Percentiles rank a stretch among this genome's conserved stretches.
Evolutionary conservation across 2,888 invertebrate species (phyloP).

Genomic region (Oscheius onirici): DNA sequence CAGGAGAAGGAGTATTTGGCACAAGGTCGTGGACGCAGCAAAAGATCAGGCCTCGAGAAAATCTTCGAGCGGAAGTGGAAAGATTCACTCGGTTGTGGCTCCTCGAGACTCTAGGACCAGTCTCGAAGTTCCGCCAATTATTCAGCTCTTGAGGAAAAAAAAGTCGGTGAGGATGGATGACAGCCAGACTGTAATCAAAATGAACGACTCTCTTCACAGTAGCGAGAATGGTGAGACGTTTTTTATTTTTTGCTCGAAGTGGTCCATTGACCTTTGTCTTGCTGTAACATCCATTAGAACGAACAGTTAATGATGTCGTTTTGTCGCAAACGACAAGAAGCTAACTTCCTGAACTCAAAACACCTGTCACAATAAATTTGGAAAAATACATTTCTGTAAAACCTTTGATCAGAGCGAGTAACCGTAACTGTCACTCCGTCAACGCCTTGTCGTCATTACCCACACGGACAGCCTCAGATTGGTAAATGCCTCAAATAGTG

Average conservation of each 20-base stretch:
- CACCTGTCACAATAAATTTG: too few relatives aligned
- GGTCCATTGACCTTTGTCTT: background rate
- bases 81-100: background rate
- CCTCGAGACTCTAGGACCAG: constrained; percentile 5
- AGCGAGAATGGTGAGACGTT: background rate
- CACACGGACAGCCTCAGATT: too few relatives aligned
- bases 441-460: too few relatives aligned
- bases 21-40: constrained; percentile 23
- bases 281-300: too few relatives aligned
- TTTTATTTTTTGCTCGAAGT: background rate
- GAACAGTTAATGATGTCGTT: too few relatives aligned
- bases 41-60: constrained; percentile 14
- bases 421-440: too few relatives aligned
- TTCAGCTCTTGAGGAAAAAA: constrained; percentile 2
- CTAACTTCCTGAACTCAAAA: too few relatives aligned
- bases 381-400: too few relatives aligned
- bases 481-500: too few relatives aligned
- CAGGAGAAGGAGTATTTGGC: constrained; percentile 13
- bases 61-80: background rate
- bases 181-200: background rate
- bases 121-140: constrained; percentile 8
- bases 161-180: constrained; percentile 9
- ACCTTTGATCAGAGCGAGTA: too few relatives aligned
- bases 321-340: too few relatives aligned
- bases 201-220: constrained; percentile 3